Evolutionary conservation across 2,113 vertebrate genomes (phyloP), one percentile per base, ranked within the genome.

Genomic region (Ciconia maguari): DNA sequence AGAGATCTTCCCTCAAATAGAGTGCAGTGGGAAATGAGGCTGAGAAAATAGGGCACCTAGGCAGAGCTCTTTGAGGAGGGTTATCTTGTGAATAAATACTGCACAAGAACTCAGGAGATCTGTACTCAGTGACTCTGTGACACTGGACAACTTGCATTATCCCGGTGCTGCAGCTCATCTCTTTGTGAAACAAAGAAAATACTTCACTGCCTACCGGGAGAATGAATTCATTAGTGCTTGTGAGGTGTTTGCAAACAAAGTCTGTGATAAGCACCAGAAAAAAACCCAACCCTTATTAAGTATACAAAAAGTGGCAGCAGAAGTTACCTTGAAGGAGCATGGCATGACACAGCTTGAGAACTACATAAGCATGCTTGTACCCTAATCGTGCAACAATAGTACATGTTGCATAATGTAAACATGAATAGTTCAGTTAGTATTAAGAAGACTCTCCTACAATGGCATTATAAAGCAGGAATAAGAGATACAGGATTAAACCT

Each of bases 181-280:
- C n/a, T 93, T 61, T 52, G 51, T 66, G 83, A 83, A 96, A 78
- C 32, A 32, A 87, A 80, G 76, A 46, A 76, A 94, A 71, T 90
- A 17, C 58, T 92, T 87, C 22, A 14, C 32, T 93, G 6, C 58
- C 55, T 76, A 34, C 72, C 60, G 79, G 42, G 83, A 85, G 58
- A 80, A 86, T 51, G 36, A 86, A 87, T 61, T 94, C 36, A 38
- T 95, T 86, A 70, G 14, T 77, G 68, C 64, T 74, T 86, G 38
- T 62, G 51, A 88, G 57, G 26, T 93, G 51, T 92, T 90, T 91
- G 69, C 85, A 70, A 87, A 72, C 62, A 36, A 78, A 41, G 55
- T 38, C 51, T 66, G 38, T 75, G 71, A 83, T 68, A 76, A 87
- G 81, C 65, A 32, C 62, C 10, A 83, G 29, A 57, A 55, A 74